Evolutionary conservation across 2,113 vertebrate genomes (phyloP), one percentile per base, ranked within the genome.

Genomic region (Cynoglossus semilaevis): DNA sequence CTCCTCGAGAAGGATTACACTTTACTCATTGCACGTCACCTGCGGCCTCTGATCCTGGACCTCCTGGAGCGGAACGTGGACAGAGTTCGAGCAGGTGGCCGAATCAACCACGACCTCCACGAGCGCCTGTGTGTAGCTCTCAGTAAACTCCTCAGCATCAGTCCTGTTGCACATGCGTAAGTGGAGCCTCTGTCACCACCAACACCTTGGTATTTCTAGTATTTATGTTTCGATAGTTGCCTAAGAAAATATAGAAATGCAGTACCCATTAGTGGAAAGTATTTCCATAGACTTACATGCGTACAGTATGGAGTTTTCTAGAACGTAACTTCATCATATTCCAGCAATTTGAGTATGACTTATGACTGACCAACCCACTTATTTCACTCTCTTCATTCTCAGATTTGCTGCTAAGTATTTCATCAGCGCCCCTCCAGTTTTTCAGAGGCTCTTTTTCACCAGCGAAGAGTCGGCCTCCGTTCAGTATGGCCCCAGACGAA

Each of bases 341-440:
- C 22, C 22, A 29, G 22, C 22, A n/a, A n/a, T n/a, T n/a, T n/a
- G n/a, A n/a, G n/a, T n/a, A 29, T 29, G 22, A 6, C 22, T 6
- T 29, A 29, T 4, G 22, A 2, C 4, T 36, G 1, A n/a, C 15
- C 3, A 8, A 37, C 55, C 40, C 8, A 3, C 5, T 53, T 46
- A 45, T 46, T 9, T 14, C 1, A n/a, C n/a, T n/a, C 9, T 51
- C 15, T n/a, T 59, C 15, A 65, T 37, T 12, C 0, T 7, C 7
- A 99, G 97, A 46, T 99, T 99, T 89, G 93, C 95, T 43, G 70
- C 94, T 13, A 90, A 92, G 15, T 99, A 99, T 86, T 99, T 99
- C 71, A 90, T 85, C 55, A 85, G 88, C 7, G 88, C 94, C 1
- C 93, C 90, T 1, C 96, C 97, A 50, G 95, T 97, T 43, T 99